A percentile compares a stretch with the other conserved stretches of the same genome.
Evolutionary conservation across 2,888 invertebrate species (phyloP).

Genomic region (Pediacus dermestoides): DNA sequence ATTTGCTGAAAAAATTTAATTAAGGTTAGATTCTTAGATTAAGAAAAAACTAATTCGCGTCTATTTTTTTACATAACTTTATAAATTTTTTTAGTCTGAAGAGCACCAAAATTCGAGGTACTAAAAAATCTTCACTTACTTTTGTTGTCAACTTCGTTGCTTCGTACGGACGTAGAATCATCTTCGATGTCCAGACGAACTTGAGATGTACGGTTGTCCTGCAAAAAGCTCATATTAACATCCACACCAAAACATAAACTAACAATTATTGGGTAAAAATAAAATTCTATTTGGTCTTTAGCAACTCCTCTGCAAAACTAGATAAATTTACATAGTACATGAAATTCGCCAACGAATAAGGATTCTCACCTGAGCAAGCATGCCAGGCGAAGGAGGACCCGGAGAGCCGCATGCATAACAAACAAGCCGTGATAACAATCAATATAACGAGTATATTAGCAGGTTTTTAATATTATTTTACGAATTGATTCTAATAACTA

Average conservation of each 20-base stretch:
- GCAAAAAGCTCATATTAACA: constrained; percentile 34
- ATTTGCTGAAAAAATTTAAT: background rate
- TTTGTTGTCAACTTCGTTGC: constrained; percentile 80
- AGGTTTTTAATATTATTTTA: constrained; percentile 1
- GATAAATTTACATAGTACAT: too few relatives aligned
- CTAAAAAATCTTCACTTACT: constrained; percentile 51
- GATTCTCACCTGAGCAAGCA: constrained; percentile 51
- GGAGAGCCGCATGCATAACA: constrained; percentile 61
- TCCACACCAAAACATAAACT: too few relatives aligned
- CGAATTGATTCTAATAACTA: background rate
- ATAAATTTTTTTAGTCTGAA: too few relatives aligned
- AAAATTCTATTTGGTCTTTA: too few relatives aligned
- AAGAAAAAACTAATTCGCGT: too few relatives aligned
- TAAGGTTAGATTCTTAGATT: too few relatives aligned
- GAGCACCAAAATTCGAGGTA: constrained; percentile 9
- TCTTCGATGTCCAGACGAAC: constrained; percentile 88
- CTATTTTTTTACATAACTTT: too few relatives aligned
- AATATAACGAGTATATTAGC: constrained; percentile 12
- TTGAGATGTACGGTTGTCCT: constrained; percentile 89
- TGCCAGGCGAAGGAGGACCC: constrained; percentile 52
- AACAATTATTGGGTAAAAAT: too few relatives aligned
- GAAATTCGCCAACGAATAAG: too few relatives aligned
- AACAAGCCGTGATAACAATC: constrained; percentile 47
- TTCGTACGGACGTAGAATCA: constrained; percentile 81
- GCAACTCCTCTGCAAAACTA: too few relatives aligned